Conservation (phyloP, 2,113 vertebrate genomes). For the Arvicanthis niloticus region DNA sequence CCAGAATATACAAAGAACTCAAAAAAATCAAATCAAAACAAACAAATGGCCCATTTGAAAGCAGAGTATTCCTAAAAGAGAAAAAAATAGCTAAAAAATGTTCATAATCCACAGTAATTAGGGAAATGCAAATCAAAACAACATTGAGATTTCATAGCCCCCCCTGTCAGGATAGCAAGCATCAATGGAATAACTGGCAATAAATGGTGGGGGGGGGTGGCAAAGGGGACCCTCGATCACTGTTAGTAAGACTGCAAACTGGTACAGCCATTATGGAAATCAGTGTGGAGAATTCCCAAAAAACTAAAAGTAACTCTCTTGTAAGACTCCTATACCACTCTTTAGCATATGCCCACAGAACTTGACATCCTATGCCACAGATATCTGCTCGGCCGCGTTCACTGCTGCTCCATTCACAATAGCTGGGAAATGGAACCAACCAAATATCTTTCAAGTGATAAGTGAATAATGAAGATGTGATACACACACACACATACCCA, state of each 20-base stretch:
- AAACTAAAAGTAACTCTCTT: neutral
- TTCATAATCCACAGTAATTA: neutral
- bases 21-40: neutral
- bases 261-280: neutral
- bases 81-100: neutral
- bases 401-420: neutral
- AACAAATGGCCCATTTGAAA: neutral
- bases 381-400: neutral
- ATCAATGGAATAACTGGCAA: neutral
- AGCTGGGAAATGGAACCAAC: neutral
- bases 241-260: neutral
- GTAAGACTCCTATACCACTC: neutral
- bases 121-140: neutral
- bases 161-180: neutral
- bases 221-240: neutral
- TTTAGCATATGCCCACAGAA: neutral
- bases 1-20: neutral
- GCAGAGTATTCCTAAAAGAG: neutral
- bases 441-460: neutral
- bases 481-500: neutral
- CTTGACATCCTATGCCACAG: neutral
- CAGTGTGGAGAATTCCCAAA: neutral
- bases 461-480: neutral
- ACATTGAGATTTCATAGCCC: neutral
- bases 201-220: neutral